Percentiles rank a stretch among this genome's conserved stretches.
These are phyloP conservation scores for Rhimphoctona megacephalus DNA, from an alignment of 2,888 invertebrate genomes.

Conservation along the genomic window DNA sequence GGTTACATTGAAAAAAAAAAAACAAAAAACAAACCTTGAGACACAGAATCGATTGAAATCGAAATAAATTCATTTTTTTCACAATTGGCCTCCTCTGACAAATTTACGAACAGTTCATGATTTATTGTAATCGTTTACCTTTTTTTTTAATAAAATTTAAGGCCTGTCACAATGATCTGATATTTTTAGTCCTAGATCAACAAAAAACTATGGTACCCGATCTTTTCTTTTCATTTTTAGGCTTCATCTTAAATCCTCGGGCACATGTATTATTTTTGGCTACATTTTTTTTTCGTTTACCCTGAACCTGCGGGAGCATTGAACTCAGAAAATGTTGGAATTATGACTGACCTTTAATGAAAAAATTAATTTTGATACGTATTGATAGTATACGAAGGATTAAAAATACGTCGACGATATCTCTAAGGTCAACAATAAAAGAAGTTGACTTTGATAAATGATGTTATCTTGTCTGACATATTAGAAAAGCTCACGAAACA, in stretches of 20 bases:
- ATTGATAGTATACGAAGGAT: background rate
- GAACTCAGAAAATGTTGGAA: background rate
- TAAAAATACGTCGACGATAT: background rate
- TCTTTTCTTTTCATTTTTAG: background rate
- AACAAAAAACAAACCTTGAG: no score
- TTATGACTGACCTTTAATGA: background rate
- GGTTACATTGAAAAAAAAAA: no score
- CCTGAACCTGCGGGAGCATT: background rate
- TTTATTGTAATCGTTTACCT: no score
- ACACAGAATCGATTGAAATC: no score
- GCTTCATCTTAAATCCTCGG: background rate
- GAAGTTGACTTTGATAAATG: constrained; percentile 16
- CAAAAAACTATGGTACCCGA: no score
- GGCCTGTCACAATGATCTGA: no score
- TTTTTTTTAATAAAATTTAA: no score
- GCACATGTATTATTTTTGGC: background rate
- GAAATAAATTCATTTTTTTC: no score
- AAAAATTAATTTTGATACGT: background rate
- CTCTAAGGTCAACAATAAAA: background rate
- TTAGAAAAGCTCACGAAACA: constrained; percentile 43
- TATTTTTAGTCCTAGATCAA: no score
- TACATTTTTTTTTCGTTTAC: background rate
- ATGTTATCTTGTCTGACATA: constrained; percentile 51
- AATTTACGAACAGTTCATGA: no score
- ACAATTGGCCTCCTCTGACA: no score